Percentiles rank a stretch among this genome's conserved stretches.
Conservation (phyloP, 2,113 vertebrate genomes). For the Syrrhaptes paradoxus region DNA sequence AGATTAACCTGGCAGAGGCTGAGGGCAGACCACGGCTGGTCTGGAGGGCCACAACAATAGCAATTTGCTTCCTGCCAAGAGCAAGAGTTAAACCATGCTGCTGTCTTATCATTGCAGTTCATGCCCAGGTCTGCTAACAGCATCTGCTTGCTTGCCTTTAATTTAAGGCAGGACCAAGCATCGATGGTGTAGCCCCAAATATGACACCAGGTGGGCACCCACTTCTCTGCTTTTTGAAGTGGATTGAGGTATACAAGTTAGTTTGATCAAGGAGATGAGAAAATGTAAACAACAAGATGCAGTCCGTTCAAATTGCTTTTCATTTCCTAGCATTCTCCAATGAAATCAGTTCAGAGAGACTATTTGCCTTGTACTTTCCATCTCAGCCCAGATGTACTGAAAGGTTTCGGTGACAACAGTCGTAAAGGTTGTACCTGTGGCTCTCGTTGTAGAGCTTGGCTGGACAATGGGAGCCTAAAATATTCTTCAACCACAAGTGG, state of each 20-base stretch:
- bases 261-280: background rate
- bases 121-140: background rate
- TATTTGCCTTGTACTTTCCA: background rate
- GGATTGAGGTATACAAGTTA: background rate
- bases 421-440: background rate
- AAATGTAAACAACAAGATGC: background rate
- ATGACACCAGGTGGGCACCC: background rate
- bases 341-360: background rate
- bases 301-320: background rate
- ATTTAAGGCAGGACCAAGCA: background rate
- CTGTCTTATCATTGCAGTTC: background rate
- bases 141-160: background rate
- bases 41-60: background rate
- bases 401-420: background rate
- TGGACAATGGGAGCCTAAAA: background rate
- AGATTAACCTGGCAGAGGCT: background rate
- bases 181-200: background rate
- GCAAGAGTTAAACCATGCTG: background rate
- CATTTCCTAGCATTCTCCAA: background rate
- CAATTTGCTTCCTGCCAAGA: background rate
- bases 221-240: background rate
- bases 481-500: background rate
- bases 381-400: background rate
- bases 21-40: background rate
- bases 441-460: background rate